These are phyloP conservation scores for Synaphobranchus kaupii DNA, from an alignment of 2,797 vertebrate genomes.

Conservation along the genomic window DNA sequence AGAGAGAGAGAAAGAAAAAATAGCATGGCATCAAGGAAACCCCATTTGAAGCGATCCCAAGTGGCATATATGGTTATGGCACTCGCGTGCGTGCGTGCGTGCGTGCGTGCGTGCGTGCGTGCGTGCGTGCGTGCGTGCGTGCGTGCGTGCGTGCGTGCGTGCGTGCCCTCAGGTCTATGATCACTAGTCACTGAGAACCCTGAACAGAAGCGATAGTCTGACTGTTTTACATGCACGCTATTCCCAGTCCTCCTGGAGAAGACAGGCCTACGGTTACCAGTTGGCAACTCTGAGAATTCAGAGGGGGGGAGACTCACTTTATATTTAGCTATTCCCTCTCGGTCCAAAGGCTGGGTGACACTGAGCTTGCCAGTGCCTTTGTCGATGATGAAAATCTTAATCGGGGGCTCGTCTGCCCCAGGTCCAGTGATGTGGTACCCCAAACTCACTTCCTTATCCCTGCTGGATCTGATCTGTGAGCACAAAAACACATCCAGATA, in stretches of 20 bases:
- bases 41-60: no score
- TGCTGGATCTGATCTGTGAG: slow-evolving; percentile 75
- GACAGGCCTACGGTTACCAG: background rate
- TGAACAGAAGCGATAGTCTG: no score
- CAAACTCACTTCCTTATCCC: slow-evolving; percentile 60
- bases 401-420: slow-evolving; percentile 74
- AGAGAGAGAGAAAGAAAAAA: background rate
- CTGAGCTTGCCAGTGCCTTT: slow-evolving; percentile 70
- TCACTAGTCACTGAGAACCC: no score
- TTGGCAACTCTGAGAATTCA: no score
- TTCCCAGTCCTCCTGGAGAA: background rate
- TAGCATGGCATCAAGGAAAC: background rate
- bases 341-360: slow-evolving; percentile 63
- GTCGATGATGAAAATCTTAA: slow-evolving; percentile 71
- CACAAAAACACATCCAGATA: background rate
- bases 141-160: no score
- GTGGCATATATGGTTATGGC: background rate
- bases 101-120: background rate
- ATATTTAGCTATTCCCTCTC: slow-evolving; percentile 72
- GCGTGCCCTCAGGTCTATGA: no score
- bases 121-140: no score
- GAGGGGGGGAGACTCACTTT: slow-evolving; percentile 61
- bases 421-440: slow-evolving; percentile 83
- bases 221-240: no score
- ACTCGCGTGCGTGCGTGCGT: background rate